Conservation (phyloP, 1,140 invertebrate species). For the Steinernema feltiae region DNA sequence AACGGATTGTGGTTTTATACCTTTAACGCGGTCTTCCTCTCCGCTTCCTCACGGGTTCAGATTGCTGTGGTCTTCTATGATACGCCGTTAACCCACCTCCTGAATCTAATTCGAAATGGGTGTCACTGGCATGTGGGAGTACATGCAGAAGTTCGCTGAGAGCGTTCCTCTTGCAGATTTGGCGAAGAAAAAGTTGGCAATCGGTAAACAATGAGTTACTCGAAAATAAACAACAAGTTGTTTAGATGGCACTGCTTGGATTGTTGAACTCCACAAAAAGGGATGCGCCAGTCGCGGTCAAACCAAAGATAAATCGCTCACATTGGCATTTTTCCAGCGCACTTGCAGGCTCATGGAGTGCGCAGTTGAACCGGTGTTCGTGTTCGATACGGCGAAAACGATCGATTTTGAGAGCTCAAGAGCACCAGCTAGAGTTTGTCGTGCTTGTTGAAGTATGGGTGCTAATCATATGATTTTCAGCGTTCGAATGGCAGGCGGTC, state of each 20-base stretch:
- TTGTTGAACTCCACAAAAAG: slow-evolving; percentile 19
- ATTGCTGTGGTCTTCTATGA: background rate
- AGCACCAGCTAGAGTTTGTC: background rate
- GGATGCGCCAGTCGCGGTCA: slow-evolving; percentile 7
- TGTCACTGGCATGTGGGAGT: slow-evolving; percentile 21
- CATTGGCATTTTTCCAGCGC: slow-evolving; percentile 13
- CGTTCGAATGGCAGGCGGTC: slow-evolving; percentile 1
- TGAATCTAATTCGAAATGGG: slow-evolving; percentile 12
- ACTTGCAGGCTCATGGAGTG: background rate
- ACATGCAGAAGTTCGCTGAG: slow-evolving; percentile 22
- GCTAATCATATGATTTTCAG: background rate
- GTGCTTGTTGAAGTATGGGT: background rate
- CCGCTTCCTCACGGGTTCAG: background rate
- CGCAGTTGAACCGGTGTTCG: slow-evolving; percentile 24
- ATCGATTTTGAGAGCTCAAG: slow-evolving; percentile 1
- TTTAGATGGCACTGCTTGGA: slow-evolving; percentile 28
- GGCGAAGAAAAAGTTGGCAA: slow-evolving; percentile 6
- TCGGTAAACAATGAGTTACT: slow-evolving; percentile 7
- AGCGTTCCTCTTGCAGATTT: slow-evolving; percentile 15
- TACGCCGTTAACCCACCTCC: background rate
- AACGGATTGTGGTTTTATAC: too few species aligned
- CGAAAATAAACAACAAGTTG: background rate
- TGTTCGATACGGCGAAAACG: slow-evolving; percentile 23
- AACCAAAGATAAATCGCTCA: slow-evolving; percentile 1
- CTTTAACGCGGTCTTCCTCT: too few species aligned